Evolutionary conservation across 2,113 vertebrate species (phyloP).

Genomic region (Protobothrops mucrosquamatus): DNA sequence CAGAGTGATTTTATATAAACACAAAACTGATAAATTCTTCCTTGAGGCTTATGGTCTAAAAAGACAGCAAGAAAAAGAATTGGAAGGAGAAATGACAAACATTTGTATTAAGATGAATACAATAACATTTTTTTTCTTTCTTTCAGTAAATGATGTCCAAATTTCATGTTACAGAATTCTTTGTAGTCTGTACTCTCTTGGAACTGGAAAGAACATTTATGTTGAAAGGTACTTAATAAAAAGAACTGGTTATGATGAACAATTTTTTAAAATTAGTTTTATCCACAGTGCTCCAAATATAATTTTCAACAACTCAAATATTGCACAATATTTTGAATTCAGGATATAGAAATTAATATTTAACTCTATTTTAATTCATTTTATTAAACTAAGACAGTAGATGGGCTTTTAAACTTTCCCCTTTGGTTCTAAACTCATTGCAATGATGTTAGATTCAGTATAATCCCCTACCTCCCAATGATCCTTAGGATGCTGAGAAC

Average conservation of each 20-base stretch:
- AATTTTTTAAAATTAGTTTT: background rate
- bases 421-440: background rate
- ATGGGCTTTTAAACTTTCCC: background rate
- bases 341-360: background rate
- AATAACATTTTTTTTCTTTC: slow-evolving; percentile 6
- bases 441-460: background rate
- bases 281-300: background rate
- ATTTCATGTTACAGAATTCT: slow-evolving; percentile 96
- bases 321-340: background rate
- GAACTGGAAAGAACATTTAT: slow-evolving; percentile 99
- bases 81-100: background rate
- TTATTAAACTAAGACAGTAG: background rate
- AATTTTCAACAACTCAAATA: background rate
- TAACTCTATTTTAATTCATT: background rate
- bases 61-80: background rate
- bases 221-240: slow-evolving; percentile 87
- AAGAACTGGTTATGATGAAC: background rate
- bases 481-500: background rate
- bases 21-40: background rate
- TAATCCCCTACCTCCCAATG: background rate
- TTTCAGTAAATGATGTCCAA: slow-evolving; percentile 93
- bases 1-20: background rate
- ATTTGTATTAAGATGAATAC: background rate
- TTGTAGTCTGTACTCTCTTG: slow-evolving; percentile 91
- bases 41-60: background rate